Percentiles rank a stretch among this genome's conserved stretches.
phyloP scores from a whole-genome alignment of 1,140 invertebrate species.

The Spodoptera litura region DNA sequence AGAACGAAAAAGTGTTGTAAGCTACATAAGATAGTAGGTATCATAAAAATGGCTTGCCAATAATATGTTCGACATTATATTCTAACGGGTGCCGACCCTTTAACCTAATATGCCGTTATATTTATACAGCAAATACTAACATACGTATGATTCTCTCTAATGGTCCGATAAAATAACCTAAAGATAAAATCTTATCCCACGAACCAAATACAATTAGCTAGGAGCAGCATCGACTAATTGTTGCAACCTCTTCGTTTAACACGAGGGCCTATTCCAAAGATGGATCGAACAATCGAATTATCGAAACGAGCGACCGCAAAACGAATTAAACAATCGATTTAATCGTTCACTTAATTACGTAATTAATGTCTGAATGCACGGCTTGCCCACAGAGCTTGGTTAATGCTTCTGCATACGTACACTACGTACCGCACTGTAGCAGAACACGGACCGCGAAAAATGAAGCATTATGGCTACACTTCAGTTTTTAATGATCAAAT shows the following conservation, averaged over 20 bases:
- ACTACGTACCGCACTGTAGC: conserved; percentile 42
- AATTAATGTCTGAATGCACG: conserved; percentile 69
- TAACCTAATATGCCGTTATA: neutral
- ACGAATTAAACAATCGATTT: conserved; percentile 76
- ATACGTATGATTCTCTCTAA: neutral
- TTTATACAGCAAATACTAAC: neutral
- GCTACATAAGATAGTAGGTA: too few species aligned
- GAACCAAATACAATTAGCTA: conserved; percentile 26
- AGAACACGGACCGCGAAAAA: conserved; percentile 40
- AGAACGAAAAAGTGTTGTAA: too few species aligned
- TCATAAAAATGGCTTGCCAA: too few species aligned
- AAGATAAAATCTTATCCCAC: conserved; percentile 30
- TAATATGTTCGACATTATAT: too few species aligned
- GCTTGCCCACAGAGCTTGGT: conserved; percentile 57
- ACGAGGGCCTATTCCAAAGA: conserved; percentile 45
- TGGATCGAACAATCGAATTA: conserved; percentile 60
- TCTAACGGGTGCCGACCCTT: neutral
- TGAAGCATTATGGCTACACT: conserved; percentile 43
- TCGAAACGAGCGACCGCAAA: conserved; percentile 61
- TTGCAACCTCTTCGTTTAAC: conserved; percentile 24
- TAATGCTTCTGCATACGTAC: conserved; percentile 58
- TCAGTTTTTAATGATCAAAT: conserved; percentile 39
- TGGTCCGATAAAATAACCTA: neutral
- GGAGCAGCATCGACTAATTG: conserved; percentile 24
- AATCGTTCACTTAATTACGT: conserved; percentile 74